Base-by-base conservation (phyloP, 2,113 vertebrate species). In the Ia io region DNA sequence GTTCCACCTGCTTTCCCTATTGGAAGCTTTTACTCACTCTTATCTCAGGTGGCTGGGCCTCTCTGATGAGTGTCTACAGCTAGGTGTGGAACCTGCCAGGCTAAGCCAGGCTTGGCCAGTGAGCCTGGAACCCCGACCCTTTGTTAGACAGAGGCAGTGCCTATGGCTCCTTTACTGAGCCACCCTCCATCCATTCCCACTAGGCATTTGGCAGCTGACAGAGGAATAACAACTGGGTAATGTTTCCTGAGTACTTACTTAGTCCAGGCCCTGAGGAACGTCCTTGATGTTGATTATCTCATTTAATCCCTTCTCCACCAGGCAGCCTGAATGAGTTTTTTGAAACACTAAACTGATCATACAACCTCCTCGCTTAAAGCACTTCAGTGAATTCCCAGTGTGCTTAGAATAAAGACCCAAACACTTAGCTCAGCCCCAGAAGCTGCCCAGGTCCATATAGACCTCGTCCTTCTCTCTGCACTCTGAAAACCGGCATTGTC, bases 221-320 rank as follows among this genome's bases (percentile, higher is more conserved):
- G 84, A 47, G 79, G 65, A 35, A 67, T 9, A 77, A 44, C 32
- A n/a, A 5, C 78, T 63, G 35, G 20, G 35, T 18, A 12, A 42
- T n/a, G 65, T 96, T 91, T 95, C 14, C 51, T 85, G 84, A 51
- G 13, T 73, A 78, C 61, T 93, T 77, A 78, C 61, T 84, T 0
- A 51, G 65, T 47, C 9, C 25, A 63, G 63, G 10, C 9, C 9
- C 76, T 40, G 32, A 88, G 49, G 49, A 77, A 84, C 91, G 37
- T 4, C 56, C 17, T 65, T 17, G 40, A 18, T 2, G 0, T 9
- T 4, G 10, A 73, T 80, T 59, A 71, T 40, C 44, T 70, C 65
- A 30, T 22, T 91, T 47, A 65, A 79, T 79, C 11, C 14, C 11
- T 51, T 67, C 73, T 82, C 87, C 42, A 40, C 1, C 0, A 1